Percentiles rank a stretch among this genome's conserved stretches.
Evolutionary conservation across 2,888 invertebrate genomes (phyloP).

Genomic region (Volucella bombylans): DNA sequence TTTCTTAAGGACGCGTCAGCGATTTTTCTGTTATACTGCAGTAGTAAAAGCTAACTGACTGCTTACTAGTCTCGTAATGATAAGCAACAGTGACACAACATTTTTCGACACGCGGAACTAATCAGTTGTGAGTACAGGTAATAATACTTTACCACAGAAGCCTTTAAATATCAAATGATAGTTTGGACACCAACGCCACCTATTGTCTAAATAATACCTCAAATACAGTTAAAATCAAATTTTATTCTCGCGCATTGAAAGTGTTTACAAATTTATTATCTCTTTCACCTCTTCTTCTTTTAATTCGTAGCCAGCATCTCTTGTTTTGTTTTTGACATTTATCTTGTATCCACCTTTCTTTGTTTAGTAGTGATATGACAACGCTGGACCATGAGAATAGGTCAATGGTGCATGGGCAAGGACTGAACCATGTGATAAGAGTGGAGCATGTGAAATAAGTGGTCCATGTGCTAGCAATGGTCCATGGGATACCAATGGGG

Average conservation of each 20-base stretch:
- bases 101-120: too few relatives aligned
- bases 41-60: too few relatives aligned
- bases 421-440: slow-evolving; percentile 69
- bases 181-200: too few relatives aligned
- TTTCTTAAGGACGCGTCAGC: too few relatives aligned
- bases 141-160: too few relatives aligned
- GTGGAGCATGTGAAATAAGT: slow-evolving; percentile 26
- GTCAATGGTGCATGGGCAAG: slow-evolving; percentile 75
- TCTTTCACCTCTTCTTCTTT: not conserved
- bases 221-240: slow-evolving; percentile 8
- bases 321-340: not conserved
- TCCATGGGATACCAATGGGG: slow-evolving; percentile 50
- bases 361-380: slow-evolving; percentile 75
- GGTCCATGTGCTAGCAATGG: slow-evolving; percentile 27
- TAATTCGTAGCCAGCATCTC: slow-evolving; percentile 13
- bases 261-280: slow-evolving; percentile 16
- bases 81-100: too few relatives aligned
- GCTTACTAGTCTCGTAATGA: too few relatives aligned
- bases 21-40: too few relatives aligned
- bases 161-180: too few relatives aligned
- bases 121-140: too few relatives aligned
- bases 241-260: slow-evolving; percentile 19
- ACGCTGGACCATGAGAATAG: slow-evolving; percentile 74
- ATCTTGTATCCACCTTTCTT: not conserved
- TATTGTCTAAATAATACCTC: not conserved